These are phyloP conservation scores for Prionace glauca DNA, from an alignment of 2,797 vertebrate species.

Conservation along the genomic window DNA sequence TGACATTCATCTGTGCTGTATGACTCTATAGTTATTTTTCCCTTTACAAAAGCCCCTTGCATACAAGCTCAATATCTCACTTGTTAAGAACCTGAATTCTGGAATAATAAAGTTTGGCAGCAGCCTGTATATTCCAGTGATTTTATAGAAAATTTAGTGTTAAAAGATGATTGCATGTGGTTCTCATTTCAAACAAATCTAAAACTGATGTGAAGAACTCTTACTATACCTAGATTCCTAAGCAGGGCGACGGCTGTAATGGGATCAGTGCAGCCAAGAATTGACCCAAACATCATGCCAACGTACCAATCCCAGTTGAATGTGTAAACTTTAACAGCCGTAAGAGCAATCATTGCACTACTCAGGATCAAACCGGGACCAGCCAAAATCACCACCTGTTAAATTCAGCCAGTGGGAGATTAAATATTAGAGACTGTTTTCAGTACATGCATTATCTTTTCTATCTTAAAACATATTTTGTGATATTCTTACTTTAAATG, in stretches of 20 bases:
- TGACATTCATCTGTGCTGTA: not conserved
- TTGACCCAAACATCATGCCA: slow-evolving; percentile 47
- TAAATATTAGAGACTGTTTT: slow-evolving; percentile 13
- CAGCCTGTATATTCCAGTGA: not conserved
- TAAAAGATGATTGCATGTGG: slow-evolving; percentile 11
- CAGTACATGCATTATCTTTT: not conserved
- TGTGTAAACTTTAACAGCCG: slow-evolving; percentile 41
- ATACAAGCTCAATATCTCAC: not conserved
- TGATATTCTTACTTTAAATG: not conserved
- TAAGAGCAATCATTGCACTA: slow-evolving; percentile 47
- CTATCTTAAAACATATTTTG: not conserved
- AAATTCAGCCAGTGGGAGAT: slow-evolving; percentile 40
- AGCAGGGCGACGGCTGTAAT: slow-evolving; percentile 49
- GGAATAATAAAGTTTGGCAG: not conserved
- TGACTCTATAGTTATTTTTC: not conserved
- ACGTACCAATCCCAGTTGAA: slow-evolving; percentile 42
- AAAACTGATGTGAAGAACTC: slow-evolving; percentile 31
- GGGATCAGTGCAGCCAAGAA: slow-evolving; percentile 52
- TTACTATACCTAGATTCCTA: slow-evolving; percentile 50
- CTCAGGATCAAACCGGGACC: slow-evolving; percentile 50
- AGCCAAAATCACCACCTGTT: slow-evolving; percentile 51
- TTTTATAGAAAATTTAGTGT: not conserved
- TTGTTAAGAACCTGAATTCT: not conserved
- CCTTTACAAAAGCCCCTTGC: not conserved
- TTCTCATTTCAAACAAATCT: slow-evolving; percentile 21